Conservation (phyloP, 92 coral and sea anemone genomes). For the Desmophyllum pertusum region DNA sequence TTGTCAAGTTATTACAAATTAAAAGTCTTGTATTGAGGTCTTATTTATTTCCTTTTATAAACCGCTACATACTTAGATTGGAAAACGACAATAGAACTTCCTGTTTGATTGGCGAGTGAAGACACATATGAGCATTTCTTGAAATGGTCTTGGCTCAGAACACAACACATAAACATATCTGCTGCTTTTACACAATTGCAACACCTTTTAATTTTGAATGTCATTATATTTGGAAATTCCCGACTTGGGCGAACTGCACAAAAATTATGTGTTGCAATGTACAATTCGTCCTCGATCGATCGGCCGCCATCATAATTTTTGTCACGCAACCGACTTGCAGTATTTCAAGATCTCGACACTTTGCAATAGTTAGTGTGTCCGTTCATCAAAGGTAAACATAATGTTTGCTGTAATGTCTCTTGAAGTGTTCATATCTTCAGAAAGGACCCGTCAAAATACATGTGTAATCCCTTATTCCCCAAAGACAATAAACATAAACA, state of each 20-base stretch:
- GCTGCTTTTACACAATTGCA: background rate
- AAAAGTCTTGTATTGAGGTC: too few species aligned
- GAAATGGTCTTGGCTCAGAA: background rate
- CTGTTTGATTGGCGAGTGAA: background rate
- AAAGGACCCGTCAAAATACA: background rate
- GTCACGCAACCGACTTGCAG: conserved; percentile 25
- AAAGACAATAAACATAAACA: too few species aligned
- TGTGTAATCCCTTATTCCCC: too few species aligned
- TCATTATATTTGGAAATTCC: background rate
- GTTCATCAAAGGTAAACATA: background rate
- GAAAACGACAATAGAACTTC: background rate
- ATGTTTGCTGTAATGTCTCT: background rate
- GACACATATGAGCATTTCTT: background rate
- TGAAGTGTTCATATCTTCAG: background rate
- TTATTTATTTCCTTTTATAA: too few species aligned
- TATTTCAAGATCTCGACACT: background rate
- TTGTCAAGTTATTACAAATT: too few species aligned
- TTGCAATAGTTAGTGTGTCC: background rate
- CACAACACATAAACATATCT: background rate
- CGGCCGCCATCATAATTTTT: background rate
- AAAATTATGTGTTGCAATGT: background rate
- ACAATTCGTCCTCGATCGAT: background rate
- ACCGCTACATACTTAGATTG: too few species aligned
- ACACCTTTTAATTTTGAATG: background rate
- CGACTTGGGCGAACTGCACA: too few species aligned